Evolutionary conservation across 2,797 vertebrate genomes (phyloP).

Genomic region (Tokudaia tokunoshimensis): DNA sequence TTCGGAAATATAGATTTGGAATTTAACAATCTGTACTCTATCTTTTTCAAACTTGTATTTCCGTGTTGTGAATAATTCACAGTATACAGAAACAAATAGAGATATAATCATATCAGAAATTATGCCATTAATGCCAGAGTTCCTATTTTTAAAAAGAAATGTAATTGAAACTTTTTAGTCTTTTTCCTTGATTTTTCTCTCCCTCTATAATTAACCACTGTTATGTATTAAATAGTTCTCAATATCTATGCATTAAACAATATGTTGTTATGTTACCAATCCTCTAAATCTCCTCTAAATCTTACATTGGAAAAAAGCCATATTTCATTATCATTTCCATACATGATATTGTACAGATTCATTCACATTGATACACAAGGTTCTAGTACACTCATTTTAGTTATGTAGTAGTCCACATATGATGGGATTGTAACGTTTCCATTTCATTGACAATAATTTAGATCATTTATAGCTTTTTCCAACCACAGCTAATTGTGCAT

Average conservation of each 20-base stretch:
- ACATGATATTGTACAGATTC: neutral
- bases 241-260: neutral
- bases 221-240: constrained; percentile 31
- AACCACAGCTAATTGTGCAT: neutral
- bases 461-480: neutral
- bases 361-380: neutral
- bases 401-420: neutral
- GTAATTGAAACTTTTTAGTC: neutral
- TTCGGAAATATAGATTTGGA: neutral
- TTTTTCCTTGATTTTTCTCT: neutral
- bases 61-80: neutral
- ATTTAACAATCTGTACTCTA: neutral
- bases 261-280: neutral
- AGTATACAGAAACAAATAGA: constrained; percentile 24
- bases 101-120: neutral
- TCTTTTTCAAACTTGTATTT: constrained; percentile 28
- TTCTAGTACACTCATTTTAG: constrained; percentile 45
- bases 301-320: neutral
- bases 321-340: neutral
- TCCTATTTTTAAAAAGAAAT: neutral
- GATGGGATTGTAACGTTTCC: neutral
- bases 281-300: neutral
- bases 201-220: neutral
- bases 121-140: neutral
- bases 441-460: constrained; percentile 52